Evolutionary conservation across 2,797 vertebrate genomes (phyloP).

Genomic region (Myioborus miniatus): DNA sequence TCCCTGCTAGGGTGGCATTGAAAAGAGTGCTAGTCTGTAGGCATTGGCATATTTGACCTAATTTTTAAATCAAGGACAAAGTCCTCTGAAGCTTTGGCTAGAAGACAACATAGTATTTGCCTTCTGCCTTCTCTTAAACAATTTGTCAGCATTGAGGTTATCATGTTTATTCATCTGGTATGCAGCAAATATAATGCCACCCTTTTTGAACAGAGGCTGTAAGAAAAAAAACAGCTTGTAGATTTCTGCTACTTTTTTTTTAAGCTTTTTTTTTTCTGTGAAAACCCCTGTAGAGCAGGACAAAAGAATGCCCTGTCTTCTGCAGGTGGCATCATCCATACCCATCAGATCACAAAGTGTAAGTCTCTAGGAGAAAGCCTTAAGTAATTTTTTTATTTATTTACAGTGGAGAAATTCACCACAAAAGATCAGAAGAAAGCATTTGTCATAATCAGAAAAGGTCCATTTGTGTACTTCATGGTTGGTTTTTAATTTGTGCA

Average conservation of each 20-base stretch:
- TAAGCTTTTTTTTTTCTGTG: neutral
- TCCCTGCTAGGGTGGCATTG: neutral
- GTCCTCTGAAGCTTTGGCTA: neutral
- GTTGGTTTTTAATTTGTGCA: neutral
- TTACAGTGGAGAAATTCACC: neutral
- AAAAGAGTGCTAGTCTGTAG: neutral
- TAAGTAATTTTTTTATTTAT: neutral
- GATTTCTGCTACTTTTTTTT: neutral
- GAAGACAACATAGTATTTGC: neutral
- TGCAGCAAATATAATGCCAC: neutral
- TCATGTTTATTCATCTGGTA: neutral
- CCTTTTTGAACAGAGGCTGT: neutral
- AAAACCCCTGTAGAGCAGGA: rapidly evolving
- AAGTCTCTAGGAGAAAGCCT: neutral
- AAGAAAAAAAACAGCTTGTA: neutral
- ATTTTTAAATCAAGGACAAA: neutral
- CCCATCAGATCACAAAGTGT: neutral
- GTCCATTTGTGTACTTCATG: neutral
- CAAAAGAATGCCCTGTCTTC: neutral
- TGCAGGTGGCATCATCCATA: neutral
- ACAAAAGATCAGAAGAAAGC: neutral
- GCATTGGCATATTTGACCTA: neutral
- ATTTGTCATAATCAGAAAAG: neutral
- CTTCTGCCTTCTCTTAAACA: neutral
- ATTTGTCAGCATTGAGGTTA: neutral